A percentile compares a stretch with the other conserved stretches of the same genome.
Conservation (phyloP, 2,113 vertebrate species). For the Mormoops blainvillei region DNA sequence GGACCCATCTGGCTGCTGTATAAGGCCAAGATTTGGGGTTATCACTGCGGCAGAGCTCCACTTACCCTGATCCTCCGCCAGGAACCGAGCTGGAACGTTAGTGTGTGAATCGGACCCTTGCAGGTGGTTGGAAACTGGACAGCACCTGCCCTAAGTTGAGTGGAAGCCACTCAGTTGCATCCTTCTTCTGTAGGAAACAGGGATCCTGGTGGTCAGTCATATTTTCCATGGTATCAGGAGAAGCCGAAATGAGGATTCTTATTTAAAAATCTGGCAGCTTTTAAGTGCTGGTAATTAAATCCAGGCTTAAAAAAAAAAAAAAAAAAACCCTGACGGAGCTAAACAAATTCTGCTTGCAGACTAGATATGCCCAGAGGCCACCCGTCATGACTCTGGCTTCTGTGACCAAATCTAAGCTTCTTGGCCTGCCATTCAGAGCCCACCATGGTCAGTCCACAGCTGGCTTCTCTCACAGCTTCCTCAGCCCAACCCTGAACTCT, state of each 20-base stretch:
- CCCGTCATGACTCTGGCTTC: too few species aligned
- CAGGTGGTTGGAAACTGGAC: neutral
- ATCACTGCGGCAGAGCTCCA: rapidly evolving
- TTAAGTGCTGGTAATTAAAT: neutral
- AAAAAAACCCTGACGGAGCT: neutral
- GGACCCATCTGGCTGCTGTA: neutral
- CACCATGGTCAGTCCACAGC: neutral
- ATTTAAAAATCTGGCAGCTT: neutral
- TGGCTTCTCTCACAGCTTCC: neutral
- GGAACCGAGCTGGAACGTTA: neutral
- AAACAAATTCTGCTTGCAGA: neutral
- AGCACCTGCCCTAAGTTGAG: too few species aligned
- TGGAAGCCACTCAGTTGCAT: neutral
- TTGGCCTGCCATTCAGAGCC: neutral
- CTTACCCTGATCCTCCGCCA: neutral
- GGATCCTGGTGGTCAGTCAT: too few species aligned
- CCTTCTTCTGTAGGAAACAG: neutral
- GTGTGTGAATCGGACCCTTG: neutral
- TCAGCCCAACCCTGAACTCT: neutral
- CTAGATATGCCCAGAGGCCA: neutral
- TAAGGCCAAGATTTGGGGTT: neutral
- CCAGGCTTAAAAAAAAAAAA: neutral
- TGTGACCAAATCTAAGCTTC: neutral
- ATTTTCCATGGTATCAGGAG: neutral
- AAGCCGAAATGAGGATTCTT: neutral